Base-by-base conservation (phyloP, 1,140 invertebrate genomes). In the Drosophila asahinai region DNA sequence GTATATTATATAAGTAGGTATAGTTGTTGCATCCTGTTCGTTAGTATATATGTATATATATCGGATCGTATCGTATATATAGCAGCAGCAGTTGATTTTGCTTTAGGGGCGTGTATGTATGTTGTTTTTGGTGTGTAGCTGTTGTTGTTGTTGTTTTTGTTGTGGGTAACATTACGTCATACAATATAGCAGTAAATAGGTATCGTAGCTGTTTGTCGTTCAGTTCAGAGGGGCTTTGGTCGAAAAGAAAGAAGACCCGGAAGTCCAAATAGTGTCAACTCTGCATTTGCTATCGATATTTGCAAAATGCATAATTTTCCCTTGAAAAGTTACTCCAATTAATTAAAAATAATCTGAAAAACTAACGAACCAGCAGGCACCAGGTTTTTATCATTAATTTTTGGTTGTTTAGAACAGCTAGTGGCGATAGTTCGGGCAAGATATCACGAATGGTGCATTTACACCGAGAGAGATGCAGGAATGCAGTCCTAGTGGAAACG, bases 141-240 rank as follows among this genome's bases (percentile, higher is more conserved):
- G 15, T 71, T 64, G 15, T 54, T 52, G 45, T 30, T 64, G 19
- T 54, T 59, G 45, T 30, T 64, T 15, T 54, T 59, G 45, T 81
- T 64, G 81, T 87, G 84, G 81, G 81, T 89, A 75, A 89, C 72
- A 89, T 89, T 87, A 81, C 68, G 81, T 87, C 73, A 80, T 83
- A 89, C 77, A 89, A 84, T 75, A 84, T 75, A 84, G 77, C 77
- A 84, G 77, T 83, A 84, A 84, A 87, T 89, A 89, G 84, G 86
- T 89, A 89, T 89, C 81, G 77, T 89, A 84, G 86, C 74, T 81
- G 84, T 89, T 40, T 87, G 33, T 72, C 74, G 30, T 73, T 79
- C 77, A 79, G 76, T 79, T 79, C 75, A 79, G 33, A 52, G 58
- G n/a, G 40, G 19, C 48, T 27, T 33, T 57, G 59, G 51, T 64